Evolutionary conservation across 2,888 invertebrate species (phyloP), one percentile per base, ranked within the genome.

Genomic region (Thereva unica): DNA sequence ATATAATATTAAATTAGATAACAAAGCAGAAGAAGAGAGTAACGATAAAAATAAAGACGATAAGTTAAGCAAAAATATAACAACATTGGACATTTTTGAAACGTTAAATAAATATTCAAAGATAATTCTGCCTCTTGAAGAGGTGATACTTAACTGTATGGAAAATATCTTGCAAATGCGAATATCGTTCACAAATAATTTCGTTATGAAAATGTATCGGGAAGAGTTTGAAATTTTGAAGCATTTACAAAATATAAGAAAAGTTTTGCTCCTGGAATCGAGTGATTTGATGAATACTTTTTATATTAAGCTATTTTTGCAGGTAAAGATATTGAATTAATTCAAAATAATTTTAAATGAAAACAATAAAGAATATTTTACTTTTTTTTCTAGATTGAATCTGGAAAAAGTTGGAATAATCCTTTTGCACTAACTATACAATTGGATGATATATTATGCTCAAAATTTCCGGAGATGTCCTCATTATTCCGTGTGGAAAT

Each of bases 281-380:
- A 84, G 83, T 53, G 83, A 84, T 72, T 70, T 84, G 10, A 80
- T 85, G 80, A 80, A 82, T 61, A 80, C 80, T 47, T 85, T 85
- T 71, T 83, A 83, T 72, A 79, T 77, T 5, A 76, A 78, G 38
- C 74, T 85, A 49, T 85, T 85, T 72, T 73, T 75, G 2, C 81
- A 83, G 78, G 84, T 83, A 73, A 73, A 1, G 3, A 23, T 7
- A 8, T 10, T 41, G 4, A 34, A 34, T 12, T 50, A 34, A 8
- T 4, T 53, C 5, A 2, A 34, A n/a, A 8, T 41, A 5, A 4
- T 49, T 38, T 0, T 3, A 4, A 5, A 38, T 50, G 5, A 49
- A 37, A 5, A 4, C 12, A 49, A 4, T 40, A 5, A 9, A 4
- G 4, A 34, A 12, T 37, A 5, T 5, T 63, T 9, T 50, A 9